Conservation (phyloP, 2,797 vertebrate species). For the Syndactyla subalaris region DNA sequence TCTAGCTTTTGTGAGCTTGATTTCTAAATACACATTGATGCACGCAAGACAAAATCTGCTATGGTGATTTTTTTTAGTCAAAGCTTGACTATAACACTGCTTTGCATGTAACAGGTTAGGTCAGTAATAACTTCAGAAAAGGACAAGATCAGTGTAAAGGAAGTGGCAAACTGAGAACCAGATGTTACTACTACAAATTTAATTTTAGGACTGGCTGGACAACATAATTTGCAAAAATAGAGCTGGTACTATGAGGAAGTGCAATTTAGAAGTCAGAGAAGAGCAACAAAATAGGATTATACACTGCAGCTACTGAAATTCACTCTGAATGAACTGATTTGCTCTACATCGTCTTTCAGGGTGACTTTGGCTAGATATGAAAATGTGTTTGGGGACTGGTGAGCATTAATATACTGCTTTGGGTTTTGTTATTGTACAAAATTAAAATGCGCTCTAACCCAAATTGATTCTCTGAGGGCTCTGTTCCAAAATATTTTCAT, state of each 20-base stretch:
- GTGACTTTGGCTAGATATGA: conserved; percentile 56
- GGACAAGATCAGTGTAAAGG: background rate
- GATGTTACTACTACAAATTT: conserved; percentile 21
- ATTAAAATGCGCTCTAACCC: background rate
- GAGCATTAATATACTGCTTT: conserved; percentile 10
- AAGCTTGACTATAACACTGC: background rate
- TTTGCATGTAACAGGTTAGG: background rate
- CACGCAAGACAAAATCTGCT: background rate
- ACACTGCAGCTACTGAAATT: background rate
- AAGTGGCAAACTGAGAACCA: conserved; percentile 17
- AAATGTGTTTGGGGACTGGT: background rate
- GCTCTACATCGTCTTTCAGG: background rate
- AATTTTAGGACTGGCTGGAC: conserved; percentile 13
- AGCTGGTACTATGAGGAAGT: background rate
- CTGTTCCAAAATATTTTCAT: conserved; percentile 57
- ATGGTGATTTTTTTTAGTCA: background rate
- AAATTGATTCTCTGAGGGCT: conserved; percentile 38
- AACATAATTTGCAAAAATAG: conserved; percentile 32
- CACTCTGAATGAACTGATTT: background rate
- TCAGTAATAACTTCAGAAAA: conserved; percentile 21
- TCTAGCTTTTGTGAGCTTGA: background rate
- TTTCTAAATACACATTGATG: background rate
- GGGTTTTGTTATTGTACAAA: conserved; percentile 37
- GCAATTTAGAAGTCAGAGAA: background rate
- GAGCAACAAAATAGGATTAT: background rate